These are phyloP conservation scores for Tyrannus savana DNA, from an alignment of 2,113 vertebrate species.

Conservation along the genomic window DNA sequence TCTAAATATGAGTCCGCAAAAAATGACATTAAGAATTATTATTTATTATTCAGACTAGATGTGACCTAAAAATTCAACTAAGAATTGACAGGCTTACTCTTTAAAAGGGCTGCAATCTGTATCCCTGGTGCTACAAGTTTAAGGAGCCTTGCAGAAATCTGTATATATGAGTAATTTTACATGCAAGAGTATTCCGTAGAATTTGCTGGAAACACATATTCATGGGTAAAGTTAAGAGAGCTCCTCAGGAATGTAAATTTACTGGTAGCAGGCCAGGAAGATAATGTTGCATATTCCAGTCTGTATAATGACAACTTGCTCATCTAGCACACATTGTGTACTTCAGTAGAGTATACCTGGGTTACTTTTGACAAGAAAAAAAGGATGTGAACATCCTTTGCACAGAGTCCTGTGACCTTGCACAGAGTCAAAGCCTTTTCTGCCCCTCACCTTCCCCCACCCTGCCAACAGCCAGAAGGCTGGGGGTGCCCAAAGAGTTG, in stretches of 20 bases:
- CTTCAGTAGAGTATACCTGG: not conserved
- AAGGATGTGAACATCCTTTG: not conserved
- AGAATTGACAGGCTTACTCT: not conserved
- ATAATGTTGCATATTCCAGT: not conserved
- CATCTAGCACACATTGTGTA: not conserved
- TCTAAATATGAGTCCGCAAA: not conserved
- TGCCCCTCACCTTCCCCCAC: not conserved
- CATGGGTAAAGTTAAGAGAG: not conserved
- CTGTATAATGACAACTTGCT: not conserved
- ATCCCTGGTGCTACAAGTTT: not conserved
- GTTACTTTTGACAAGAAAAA: not conserved
- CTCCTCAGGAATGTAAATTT: not conserved
- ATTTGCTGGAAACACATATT: slow-evolving; percentile 5
- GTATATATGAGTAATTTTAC: not conserved
- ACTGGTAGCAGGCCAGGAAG: not conserved
- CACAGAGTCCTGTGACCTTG: not conserved
- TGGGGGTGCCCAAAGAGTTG: not conserved
- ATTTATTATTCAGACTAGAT: not conserved
- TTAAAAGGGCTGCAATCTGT: not conserved
- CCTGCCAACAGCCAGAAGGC: fast-evolving
- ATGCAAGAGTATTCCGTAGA: not conserved
- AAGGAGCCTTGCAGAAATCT: not conserved
- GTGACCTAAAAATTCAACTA: not conserved
- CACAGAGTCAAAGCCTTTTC: not conserved
- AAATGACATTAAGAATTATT: not conserved